phyloP scores from a whole-genome alignment of 2,113 vertebrate genomes.

The Tamias sibiricus region DNA sequence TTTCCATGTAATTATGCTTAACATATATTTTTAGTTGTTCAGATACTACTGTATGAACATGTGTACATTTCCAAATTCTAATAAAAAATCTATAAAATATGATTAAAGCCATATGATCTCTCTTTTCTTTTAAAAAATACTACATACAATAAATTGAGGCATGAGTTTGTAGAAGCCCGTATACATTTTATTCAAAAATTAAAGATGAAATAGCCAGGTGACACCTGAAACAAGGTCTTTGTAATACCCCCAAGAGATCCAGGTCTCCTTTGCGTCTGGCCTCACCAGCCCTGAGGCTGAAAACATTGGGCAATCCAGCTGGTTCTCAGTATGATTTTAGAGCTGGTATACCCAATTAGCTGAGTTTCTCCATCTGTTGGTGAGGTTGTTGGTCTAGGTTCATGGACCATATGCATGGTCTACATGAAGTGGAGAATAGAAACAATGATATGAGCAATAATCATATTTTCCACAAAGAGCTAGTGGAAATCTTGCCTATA shows the following conservation, averaged over 20 bases:
- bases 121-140: conserved; percentile 69
- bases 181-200: conserved; percentile 77
- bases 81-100: conserved; percentile 85
- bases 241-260: conserved; percentile 62
- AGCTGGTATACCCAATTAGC: conserved; percentile 75
- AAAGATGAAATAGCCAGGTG: conserved; percentile 79
- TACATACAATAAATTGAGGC: conserved; percentile 70
- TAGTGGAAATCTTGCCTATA: not conserved
- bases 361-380: conserved; percentile 19
- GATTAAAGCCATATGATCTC: conserved; percentile 84
- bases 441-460: not conserved
- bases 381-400: not conserved
- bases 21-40: conserved; percentile 68
- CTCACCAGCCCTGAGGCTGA: conserved; percentile 71
- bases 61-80: conserved; percentile 83
- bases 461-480: not conserved
- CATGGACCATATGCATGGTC: no score
- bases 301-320: conserved; percentile 74
- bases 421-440: not conserved
- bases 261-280: conserved; percentile 62
- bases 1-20: conserved; percentile 77
- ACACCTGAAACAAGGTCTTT: conserved; percentile 76
- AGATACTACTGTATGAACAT: conserved; percentile 82
- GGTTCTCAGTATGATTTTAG: conserved; percentile 69
- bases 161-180: conserved; percentile 58